Percentiles rank a stretch among this genome's conserved stretches.
These are phyloP conservation scores for Tribolium madens DNA, from an alignment of 1,140 invertebrate species.

Conservation along the genomic window DNA sequence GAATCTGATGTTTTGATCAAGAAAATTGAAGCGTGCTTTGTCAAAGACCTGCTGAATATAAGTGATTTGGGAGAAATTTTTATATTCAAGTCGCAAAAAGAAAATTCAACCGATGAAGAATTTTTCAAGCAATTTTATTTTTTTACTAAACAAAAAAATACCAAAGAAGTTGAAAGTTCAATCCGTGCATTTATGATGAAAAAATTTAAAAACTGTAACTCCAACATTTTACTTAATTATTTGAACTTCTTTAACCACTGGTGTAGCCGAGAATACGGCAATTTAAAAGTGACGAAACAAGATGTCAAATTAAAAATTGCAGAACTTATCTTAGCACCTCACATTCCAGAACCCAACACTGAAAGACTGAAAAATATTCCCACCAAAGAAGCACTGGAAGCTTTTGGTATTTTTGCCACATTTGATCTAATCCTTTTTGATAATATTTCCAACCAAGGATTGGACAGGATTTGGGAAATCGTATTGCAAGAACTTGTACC, in stretches of 20 bases:
- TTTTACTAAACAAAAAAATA: not conserved
- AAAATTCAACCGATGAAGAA: constrained; percentile 2
- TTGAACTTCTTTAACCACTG: constrained; percentile 2
- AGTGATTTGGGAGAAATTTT: not conserved
- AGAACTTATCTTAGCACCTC: constrained; percentile 1
- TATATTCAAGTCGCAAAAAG: not conserved
- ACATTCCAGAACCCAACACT: not conserved
- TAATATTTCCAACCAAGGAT: not conserved
- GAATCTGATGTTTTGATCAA: not conserved
- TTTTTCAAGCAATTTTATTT: constrained; percentile 12
- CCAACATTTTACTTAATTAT: constrained; percentile 7
- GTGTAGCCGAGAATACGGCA: not conserved
- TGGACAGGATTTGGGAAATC: not conserved
- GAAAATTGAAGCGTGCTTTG: not conserved
- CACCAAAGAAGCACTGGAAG: not conserved
- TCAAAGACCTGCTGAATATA: not conserved
- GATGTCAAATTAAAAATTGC: not conserved
- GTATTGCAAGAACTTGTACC: not conserved
- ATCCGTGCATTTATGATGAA: not conserved
- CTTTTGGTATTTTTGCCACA: not conserved
- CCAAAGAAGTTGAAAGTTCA: not conserved
- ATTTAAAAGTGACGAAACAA: not conserved
- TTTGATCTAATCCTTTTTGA: not conserved
- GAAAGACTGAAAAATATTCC: not conserved
- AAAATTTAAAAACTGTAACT: constrained; percentile 1